These are phyloP conservation scores for Malaclemys terrapin DNA, from an alignment of 2,113 vertebrate genomes.

Conservation along the genomic window DNA sequence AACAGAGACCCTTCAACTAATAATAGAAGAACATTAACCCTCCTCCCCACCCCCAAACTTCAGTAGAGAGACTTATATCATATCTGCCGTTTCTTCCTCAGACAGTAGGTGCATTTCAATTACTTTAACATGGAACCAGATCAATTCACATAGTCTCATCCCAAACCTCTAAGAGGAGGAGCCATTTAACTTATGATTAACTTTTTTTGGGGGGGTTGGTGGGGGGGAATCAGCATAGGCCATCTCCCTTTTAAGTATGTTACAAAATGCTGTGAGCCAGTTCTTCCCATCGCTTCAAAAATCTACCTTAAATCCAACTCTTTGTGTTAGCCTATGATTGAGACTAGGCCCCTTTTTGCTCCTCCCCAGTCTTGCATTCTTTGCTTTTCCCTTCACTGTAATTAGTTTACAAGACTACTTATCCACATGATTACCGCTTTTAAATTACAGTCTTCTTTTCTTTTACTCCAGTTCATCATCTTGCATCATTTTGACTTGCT, in stretches of 20 bases:
- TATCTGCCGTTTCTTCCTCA: constrained; percentile 23
- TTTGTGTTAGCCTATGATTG: constrained; percentile 28
- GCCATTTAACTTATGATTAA: constrained; percentile 20
- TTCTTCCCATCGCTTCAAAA: neutral
- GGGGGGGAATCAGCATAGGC: neutral
- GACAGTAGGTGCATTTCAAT: neutral
- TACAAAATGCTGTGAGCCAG: neutral
- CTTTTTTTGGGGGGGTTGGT: neutral
- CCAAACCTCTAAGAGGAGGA: neutral
- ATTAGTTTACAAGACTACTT: constrained; percentile 68
- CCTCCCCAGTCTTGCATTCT: constrained; percentile 38
- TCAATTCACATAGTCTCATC: constrained; percentile 31
- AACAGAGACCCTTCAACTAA: constrained; percentile 64
- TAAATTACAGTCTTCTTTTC: constrained; percentile 54
- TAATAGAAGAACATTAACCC: constrained; percentile 38
- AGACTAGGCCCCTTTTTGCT: constrained; percentile 36
- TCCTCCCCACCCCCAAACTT: neutral
- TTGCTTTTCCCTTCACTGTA: constrained; percentile 47
- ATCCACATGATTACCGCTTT: constrained; percentile 65
- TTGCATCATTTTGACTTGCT: constrained; percentile 56
- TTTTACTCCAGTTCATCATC: constrained; percentile 64
- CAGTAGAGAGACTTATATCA: constrained; percentile 15
- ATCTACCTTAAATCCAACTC: constrained; percentile 11
- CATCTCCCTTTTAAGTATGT: neutral
- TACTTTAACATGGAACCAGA: constrained; percentile 22